Conservation (phyloP, 2,888 invertebrate species). For the Volucella bombylans region DNA sequence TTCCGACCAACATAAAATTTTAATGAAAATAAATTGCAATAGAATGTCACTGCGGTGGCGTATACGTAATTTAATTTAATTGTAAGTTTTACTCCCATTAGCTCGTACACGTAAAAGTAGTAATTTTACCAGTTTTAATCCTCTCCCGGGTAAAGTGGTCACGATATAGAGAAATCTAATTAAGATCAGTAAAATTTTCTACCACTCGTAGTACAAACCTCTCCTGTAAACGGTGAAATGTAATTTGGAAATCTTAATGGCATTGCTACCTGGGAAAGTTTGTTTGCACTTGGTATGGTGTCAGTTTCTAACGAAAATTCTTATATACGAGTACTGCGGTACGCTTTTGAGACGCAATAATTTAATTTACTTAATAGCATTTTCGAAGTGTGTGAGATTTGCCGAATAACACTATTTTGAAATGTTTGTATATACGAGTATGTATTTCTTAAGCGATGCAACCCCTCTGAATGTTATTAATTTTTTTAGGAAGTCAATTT, state of each 20-base stretch:
- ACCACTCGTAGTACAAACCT: background rate
- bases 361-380: no score
- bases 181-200: background rate
- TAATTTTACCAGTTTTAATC: constrained; percentile 11
- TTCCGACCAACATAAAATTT: constrained; percentile 1
- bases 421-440: no score
- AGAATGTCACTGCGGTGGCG: constrained; percentile 27
- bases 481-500: no score
- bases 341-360: background rate
- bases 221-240: background rate
- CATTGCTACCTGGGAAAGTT: constrained; percentile 8
- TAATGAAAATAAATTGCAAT: constrained; percentile 46
- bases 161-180: constrained; percentile 5
- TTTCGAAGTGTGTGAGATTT: no score
- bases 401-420: no score
- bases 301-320: background rate
- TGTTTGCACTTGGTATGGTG: background rate
- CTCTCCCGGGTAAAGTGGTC: background rate
- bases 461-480: no score
- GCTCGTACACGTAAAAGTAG: background rate
- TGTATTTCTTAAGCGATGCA: no score
- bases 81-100: constrained; percentile 15
- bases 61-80: constrained; percentile 47
- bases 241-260: constrained; percentile 17
- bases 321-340: background rate